Evolutionary conservation across 2,797 vertebrate genomes (phyloP).

Genomic region (Cyprinodon diabolis): DNA sequence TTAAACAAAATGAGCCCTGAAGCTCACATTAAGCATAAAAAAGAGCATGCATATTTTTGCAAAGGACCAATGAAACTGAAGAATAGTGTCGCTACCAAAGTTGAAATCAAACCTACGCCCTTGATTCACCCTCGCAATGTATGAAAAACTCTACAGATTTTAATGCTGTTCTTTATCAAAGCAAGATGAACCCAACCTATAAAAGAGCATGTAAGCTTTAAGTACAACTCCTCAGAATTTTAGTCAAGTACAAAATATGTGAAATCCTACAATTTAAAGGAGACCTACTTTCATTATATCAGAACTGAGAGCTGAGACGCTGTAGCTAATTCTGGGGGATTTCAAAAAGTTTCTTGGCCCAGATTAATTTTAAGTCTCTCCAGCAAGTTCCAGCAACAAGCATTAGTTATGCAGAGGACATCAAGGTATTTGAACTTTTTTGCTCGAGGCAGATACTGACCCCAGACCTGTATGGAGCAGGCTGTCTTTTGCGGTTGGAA

Average conservation of each 20-base stretch:
- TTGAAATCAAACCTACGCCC: too few species aligned
- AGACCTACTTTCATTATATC: not conserved
- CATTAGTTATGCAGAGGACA: not conserved
- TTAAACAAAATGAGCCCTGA: too few species aligned
- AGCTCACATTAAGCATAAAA: too few species aligned
- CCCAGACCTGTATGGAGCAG: not conserved
- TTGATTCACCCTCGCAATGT: not conserved
- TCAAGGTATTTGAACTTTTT: not conserved
- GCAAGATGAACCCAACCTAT: not conserved
- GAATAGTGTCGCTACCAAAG: too few species aligned
- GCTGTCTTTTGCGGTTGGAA: not conserved
- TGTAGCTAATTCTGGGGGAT: not conserved
- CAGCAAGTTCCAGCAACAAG: not conserved
- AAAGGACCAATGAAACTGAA: too few species aligned
- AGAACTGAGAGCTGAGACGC: not conserved
- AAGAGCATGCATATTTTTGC: too few species aligned
- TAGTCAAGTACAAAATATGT: not conserved
- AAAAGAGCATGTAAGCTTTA: not conserved
- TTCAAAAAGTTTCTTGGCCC: not conserved
- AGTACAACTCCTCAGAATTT: not conserved
- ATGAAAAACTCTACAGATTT: not conserved
- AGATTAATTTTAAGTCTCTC: not conserved
- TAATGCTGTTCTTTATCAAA: not conserved
- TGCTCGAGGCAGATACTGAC: conserved; percentile 1
- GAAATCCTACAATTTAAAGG: not conserved